Base-by-base conservation (phyloP, 2,888 invertebrate species). In the Cheilosia pagana region DNA sequence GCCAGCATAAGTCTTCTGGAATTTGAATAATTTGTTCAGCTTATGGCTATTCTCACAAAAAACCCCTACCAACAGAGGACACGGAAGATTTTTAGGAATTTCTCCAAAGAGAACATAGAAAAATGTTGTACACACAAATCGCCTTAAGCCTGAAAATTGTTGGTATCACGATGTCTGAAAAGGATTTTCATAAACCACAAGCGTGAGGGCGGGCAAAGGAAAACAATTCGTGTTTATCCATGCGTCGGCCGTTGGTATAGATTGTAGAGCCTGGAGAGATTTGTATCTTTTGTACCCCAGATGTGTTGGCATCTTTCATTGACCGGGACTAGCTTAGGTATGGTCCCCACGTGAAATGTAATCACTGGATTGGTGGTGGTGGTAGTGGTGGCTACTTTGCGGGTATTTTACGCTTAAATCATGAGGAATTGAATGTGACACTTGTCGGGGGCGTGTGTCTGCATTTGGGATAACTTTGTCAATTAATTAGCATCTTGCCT, bases 21-120 rank as follows among this genome's bases (percentile, higher is more conserved):
- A 45, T 45, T 45, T 45, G 19, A 45, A 45, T 45, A 19, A 45
- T 45, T 45, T 45, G 10, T 45, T 19, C 45, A 16, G 45, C 16
- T 8, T 43, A 8, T 19, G 3, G 19, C 16, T 19, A 45, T 45
- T 35, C 45, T 8, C 41, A 41, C 1, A 41, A 41, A 41, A n/a
- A 6, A 41, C 6, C 4, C 6, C 7, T 2, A 5, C 6, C 7
- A 16, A 45, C 8, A n/a, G 1, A 8, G 8, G 45, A 7, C 16
- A 45, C 19, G 19, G 45, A 16, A 6, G 16, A 16, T 45, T 45
- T 45, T 45, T 19, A n/a, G 7, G 45, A 45, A 19, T 45, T 45
- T 16, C 16, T 1, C 8, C 7, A 31, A 31, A 31, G 28, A 31
- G 43, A n/a, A 5, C 16, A 43, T 0, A n/a, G 2, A 43, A n/a